phyloP scores from a whole-genome alignment of 2,113 vertebrate species.

The Ochotona curzoniae region DNA sequence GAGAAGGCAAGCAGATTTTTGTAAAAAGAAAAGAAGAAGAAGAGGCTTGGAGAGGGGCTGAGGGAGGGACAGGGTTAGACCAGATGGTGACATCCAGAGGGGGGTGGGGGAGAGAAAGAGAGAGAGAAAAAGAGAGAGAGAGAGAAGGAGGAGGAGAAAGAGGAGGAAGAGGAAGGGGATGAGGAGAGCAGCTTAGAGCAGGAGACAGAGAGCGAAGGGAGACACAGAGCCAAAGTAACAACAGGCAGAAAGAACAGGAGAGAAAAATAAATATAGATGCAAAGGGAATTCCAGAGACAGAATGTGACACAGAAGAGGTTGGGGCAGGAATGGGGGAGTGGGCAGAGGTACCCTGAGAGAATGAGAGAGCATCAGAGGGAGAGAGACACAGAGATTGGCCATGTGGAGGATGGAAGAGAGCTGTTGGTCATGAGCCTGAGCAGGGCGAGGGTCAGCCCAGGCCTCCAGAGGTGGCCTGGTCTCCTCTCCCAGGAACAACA shows the following conservation, averaged over 20 bases:
- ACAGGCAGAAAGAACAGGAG: background rate
- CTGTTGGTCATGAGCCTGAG: background rate
- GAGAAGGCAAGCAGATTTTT: background rate
- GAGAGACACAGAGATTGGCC: background rate
- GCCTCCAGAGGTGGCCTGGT: accelerated
- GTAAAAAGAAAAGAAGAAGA: background rate
- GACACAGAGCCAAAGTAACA: too few relatives aligned
- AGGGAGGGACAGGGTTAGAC: background rate
- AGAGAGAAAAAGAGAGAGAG: background rate
- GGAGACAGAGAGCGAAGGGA: background rate
- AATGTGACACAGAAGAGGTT: too few relatives aligned
- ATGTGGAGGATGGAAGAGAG: background rate
- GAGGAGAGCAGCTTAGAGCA: background rate
- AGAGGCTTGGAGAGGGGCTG: background rate
- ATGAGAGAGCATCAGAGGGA: background rate
- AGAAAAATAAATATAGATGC: background rate
- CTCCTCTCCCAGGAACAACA: accelerated
- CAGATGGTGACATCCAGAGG: too few relatives aligned
- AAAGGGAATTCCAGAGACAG: background rate
- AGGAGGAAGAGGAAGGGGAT: background rate
- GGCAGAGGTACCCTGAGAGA: background rate
- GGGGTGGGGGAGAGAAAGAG: background rate
- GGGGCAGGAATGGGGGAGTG: too few relatives aligned
- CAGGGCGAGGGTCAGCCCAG: too few relatives aligned
- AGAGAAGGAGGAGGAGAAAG: background rate